A percentile compares a stretch with the other conserved stretches of the same genome.
These are phyloP conservation scores for Andrena chrysosceles DNA, from an alignment of 2,888 invertebrate species.

Conservation along the genomic window DNA sequence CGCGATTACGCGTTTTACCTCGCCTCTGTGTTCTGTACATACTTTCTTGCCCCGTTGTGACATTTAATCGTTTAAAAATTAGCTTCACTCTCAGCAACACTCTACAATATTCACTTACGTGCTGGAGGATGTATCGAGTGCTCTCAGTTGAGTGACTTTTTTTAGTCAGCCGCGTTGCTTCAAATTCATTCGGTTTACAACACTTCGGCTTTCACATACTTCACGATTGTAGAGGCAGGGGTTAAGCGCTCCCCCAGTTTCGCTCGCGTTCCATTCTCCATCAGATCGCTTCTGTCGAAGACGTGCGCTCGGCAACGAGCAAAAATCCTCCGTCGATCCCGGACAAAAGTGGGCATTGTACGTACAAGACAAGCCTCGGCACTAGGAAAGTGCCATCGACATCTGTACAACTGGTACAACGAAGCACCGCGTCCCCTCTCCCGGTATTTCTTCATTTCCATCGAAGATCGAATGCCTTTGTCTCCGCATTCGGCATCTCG, in stretches of 20 bases:
- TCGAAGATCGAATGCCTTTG: slow-evolving; percentile 56
- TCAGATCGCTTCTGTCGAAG: slow-evolving; percentile 23
- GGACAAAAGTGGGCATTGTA: slow-evolving; percentile 57
- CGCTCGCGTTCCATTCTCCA: slow-evolving; percentile 4
- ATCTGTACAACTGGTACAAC: slow-evolving; percentile 47
- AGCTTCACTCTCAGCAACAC: not conserved
- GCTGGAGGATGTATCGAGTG: too few relatives aligned
- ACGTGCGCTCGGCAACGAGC: slow-evolving; percentile 12
- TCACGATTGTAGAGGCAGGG: not conserved
- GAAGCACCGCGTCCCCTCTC: slow-evolving; percentile 45
- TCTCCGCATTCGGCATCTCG: slow-evolving; percentile 37
- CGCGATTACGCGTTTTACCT: not conserved
- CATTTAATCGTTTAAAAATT: not conserved
- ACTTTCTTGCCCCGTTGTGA: not conserved
- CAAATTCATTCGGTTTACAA: not conserved
- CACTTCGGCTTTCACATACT: not conserved
- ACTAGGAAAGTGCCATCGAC: slow-evolving; percentile 60
- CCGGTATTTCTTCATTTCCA: slow-evolving; percentile 65
- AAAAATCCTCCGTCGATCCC: slow-evolving; percentile 15
- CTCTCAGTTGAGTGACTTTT: not conserved
- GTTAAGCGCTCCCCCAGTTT: slow-evolving; percentile 5
- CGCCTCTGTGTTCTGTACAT: not conserved
- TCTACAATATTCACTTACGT: not conserved
- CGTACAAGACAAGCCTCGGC: slow-evolving; percentile 45
- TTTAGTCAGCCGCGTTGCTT: not conserved